A percentile compares a stretch with the other conserved stretches of the same genome.
These are phyloP conservation scores for Enteromius thamalakanensis DNA, from an alignment of 2,797 vertebrate genomes.

Conservation along the genomic window DNA sequence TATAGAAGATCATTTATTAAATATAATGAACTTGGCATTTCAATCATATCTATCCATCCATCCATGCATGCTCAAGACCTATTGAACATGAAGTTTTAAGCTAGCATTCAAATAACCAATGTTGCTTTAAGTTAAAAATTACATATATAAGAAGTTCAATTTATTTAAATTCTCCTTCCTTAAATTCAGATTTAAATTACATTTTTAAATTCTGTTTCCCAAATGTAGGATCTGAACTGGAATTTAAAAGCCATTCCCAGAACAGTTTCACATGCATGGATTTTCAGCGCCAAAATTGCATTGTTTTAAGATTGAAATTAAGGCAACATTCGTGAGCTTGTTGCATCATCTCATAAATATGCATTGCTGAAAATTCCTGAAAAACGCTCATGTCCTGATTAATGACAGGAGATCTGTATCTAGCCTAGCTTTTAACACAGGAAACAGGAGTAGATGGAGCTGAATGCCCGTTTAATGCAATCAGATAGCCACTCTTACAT, in stretches of 20 bases:
- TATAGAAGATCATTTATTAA: not conserved
- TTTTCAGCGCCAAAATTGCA: constrained; percentile 9
- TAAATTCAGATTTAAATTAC: not conserved
- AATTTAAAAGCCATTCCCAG: not conserved
- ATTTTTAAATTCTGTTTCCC: not conserved
- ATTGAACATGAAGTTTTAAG: not conserved
- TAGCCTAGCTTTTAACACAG: constrained; percentile 2
- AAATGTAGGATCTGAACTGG: not conserved
- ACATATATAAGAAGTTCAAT: not conserved
- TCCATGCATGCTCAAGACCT: not conserved
- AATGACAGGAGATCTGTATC: constrained; percentile 37
- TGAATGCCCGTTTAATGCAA: constrained; percentile 4
- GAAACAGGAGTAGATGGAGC: constrained; percentile 10
- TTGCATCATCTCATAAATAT: constrained; percentile 49
- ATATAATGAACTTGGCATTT: not conserved
- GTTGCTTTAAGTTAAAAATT: not conserved
- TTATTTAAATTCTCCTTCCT: not conserved
- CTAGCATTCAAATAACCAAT: not conserved
- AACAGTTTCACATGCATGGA: not conserved
- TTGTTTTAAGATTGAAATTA: constrained; percentile 38
- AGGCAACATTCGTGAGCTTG: constrained; percentile 8
- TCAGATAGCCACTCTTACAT: constrained; percentile 37
- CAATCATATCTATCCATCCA: not conserved
- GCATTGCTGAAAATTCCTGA: constrained; percentile 16
- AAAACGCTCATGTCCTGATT: constrained; percentile 35